Percentiles rank a stretch among this genome's conserved stretches.
Conservation (phyloP, 2,888 invertebrate genomes). For the Exocentrus adspersus region DNA sequence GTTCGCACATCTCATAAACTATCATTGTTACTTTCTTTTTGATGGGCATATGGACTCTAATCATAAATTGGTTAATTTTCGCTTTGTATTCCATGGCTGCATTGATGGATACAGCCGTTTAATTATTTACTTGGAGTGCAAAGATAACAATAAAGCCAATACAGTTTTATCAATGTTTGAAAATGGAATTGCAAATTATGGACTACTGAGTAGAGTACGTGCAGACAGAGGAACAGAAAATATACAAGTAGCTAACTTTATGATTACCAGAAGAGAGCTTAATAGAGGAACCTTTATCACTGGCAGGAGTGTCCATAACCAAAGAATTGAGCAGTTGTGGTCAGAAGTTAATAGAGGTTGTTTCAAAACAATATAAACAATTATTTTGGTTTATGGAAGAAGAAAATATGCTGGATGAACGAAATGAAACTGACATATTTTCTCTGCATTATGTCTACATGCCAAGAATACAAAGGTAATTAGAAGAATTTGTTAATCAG, state of each 20-base stretch:
- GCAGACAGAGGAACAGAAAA: constrained; percentile 35
- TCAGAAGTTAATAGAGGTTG: constrained; percentile 34
- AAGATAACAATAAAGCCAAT: constrained; percentile 29
- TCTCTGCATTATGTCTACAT: constrained; percentile 24
- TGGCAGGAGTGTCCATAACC: constrained; percentile 35
- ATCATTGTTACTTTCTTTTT: constrained; percentile 6
- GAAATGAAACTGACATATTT: constrained; percentile 31
- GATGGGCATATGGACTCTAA: constrained; percentile 38
- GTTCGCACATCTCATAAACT: no score
- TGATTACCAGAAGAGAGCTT: constrained; percentile 24
- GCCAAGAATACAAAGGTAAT: constrained; percentile 24
- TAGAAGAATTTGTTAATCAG: constrained; percentile 30
- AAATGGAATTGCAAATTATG: constrained; percentile 29
- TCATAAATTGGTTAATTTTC: constrained; percentile 30
- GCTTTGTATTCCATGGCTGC: constrained; percentile 26
- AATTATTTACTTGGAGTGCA: constrained; percentile 33
- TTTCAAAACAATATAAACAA: constrained; percentile 25
- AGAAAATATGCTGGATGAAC: constrained; percentile 23
- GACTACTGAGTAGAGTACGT: constrained; percentile 33
- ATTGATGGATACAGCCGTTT: constrained; percentile 34
- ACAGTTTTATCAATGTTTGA: constrained; percentile 31
- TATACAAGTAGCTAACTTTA: constrained; percentile 31
- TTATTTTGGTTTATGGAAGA: constrained; percentile 32
- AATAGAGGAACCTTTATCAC: constrained; percentile 35
- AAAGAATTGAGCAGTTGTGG: constrained; percentile 19